Evolutionary conservation across 2,797 vertebrate species (phyloP), one percentile per base, ranked within the genome.

Genomic region (Urophycis tenuis): DNA sequence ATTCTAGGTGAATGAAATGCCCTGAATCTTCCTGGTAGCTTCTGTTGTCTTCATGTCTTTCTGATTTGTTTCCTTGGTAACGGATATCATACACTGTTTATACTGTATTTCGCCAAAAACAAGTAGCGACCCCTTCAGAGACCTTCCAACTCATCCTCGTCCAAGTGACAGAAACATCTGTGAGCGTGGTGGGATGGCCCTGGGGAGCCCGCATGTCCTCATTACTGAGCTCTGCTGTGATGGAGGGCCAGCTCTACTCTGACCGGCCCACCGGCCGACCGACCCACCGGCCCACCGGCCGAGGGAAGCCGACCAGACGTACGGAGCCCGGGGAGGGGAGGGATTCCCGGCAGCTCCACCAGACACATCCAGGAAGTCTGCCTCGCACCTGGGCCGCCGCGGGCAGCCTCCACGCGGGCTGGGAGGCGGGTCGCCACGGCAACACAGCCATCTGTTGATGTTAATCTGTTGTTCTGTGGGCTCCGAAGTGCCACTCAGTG

Each of bases 301-400:
- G n/a, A 74, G 78, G 79, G 82, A 80, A 85, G 72, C 67, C 67
- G 81, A 14, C 79, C 32, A 85, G 82, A 91, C 79, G 81, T 76
- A 84, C 78, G n/a, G 22, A 41, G 33, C 85, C 87, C 3, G n/a
- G 78, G 82, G 78, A 4, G 39, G 1, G 39, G 39, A 41, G 83
- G 72, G 81, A 78, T 80, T 72, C 80, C 78, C 76, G 67, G 73
- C 70, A 19, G 3, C 45, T 36, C 39, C 72, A 75, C 30, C 32
- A 64, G 34, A 49, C 34, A 30, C 25, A 79, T 79, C 76, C 84
- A 79, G 86, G 86, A 87, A 89, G 17, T 41, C 12, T 41, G 17
- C 85, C 79, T 76, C 9, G 75, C 39, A 39, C 75, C 53, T 10
- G 72, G 74, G 70, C 81, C 32, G 22, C 78, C 7, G 33, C 33